Conservation (phyloP, 2,888 invertebrate species). For the Nephrotoma appendiculata region DNA sequence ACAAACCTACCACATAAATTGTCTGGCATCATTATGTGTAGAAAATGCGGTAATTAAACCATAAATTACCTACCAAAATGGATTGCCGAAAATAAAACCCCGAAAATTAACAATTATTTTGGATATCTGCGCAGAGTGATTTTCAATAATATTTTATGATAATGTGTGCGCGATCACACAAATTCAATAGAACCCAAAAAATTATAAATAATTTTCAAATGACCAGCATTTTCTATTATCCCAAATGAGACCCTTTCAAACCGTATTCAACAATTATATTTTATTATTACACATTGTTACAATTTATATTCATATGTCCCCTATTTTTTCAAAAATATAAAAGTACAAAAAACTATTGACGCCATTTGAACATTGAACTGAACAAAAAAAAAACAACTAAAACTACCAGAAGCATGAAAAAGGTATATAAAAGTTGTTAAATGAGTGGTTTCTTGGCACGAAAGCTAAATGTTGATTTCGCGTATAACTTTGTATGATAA, state of each 20-base stretch:
- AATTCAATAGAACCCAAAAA: not conserved
- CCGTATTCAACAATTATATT: not conserved
- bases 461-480: not conserved
- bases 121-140: not conserved
- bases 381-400: not conserved
- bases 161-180: not conserved
- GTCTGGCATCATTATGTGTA: too few relatives aligned
- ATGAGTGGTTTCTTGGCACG: not conserved
- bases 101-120: not conserved
- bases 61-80: not conserved
- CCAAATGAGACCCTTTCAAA: not conserved
- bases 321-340: not conserved
- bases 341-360: not conserved
- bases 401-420: not conserved
- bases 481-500: not conserved
- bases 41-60: not conserved
- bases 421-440: not conserved
- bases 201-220: not conserved
- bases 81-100: not conserved
- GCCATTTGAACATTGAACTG: not conserved
- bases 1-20: not conserved
- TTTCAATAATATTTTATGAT: not conserved
- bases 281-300: not conserved
- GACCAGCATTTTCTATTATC: not conserved
- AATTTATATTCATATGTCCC: not conserved